phyloP scores from a whole-genome alignment of 2,797 vertebrate genomes.

The Bufotes viridis region DNA sequence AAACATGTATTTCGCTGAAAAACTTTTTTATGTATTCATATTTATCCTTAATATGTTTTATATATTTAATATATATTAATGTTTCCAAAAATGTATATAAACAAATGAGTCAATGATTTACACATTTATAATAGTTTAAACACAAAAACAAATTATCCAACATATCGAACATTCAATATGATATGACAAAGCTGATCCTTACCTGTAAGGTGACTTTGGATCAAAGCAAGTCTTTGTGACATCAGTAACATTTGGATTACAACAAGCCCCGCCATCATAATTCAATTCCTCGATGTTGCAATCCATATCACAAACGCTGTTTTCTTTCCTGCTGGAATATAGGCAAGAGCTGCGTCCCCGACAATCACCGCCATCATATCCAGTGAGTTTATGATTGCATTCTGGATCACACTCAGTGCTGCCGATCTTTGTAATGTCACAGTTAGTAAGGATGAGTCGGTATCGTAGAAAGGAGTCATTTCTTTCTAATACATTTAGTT shows the following conservation, averaged over 20 bases:
- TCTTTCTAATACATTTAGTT: constrained; percentile 90
- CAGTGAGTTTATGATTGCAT: constrained; percentile 94
- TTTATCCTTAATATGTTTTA: too few species aligned
- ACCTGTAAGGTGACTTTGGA: constrained; percentile 93
- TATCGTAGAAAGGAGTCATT: constrained; percentile 90
- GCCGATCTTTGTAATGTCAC: constrained; percentile 94
- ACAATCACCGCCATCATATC: constrained; percentile 92
- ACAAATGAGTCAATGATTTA: not conserved
- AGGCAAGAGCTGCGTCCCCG: constrained; percentile 77
- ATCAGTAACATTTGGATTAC: constrained; percentile 92
- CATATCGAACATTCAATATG: too few species aligned
- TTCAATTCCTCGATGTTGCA: constrained; percentile 91
- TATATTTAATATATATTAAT: too few species aligned
- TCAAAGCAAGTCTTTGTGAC: constrained; percentile 98
- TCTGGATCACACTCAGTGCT: constrained; percentile 89
- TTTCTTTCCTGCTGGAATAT: constrained; percentile 83
- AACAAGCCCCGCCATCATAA: constrained; percentile 94
- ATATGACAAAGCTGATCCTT: constrained; percentile 64
- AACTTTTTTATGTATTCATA: too few species aligned
- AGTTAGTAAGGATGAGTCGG: constrained; percentile 93
- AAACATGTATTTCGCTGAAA: too few species aligned
- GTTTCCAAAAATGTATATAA: too few species aligned
- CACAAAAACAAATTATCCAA: not conserved
- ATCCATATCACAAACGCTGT: constrained; percentile 91
- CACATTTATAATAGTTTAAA: not conserved